Percentiles rank a stretch among this genome's conserved stretches.
Conservation (phyloP, 2,888 invertebrate genomes). For the Listrodromus nycthemerus region DNA sequence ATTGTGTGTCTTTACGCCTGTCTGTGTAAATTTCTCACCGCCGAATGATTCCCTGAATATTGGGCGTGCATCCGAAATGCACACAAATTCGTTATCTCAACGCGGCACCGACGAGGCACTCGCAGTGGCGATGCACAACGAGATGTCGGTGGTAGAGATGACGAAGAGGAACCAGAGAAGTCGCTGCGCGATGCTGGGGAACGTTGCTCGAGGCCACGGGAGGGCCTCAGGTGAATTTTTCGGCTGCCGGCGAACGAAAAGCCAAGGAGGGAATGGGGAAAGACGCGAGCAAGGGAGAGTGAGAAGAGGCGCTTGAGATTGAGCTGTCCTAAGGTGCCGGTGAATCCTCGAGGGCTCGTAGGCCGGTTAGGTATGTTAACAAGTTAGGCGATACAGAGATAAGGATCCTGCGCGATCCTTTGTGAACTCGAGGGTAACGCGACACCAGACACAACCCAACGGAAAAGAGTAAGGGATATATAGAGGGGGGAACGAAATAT, state of each 20-base stretch:
- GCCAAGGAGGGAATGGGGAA: conserved; percentile 40
- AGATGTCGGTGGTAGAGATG: conserved; percentile 64
- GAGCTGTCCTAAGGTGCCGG: conserved; percentile 78
- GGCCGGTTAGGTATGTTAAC: conserved; percentile 83
- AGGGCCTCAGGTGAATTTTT: conserved; percentile 57
- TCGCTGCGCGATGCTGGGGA: conserved; percentile 44
- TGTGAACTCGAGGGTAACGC: conserved; percentile 82
- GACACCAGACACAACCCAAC: conserved; percentile 81
- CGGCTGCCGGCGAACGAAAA: conserved; percentile 53
- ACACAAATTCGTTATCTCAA: conserved; percentile 78
- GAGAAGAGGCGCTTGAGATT: conserved; percentile 70
- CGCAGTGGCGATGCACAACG: conserved; percentile 60
- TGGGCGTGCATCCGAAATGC: conserved; percentile 73
- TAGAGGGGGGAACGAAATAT: conserved; percentile 30
- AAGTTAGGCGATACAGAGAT: conserved; percentile 83
- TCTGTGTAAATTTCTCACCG: conserved; percentile 34
- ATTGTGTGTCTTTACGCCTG: conserved; percentile 1
- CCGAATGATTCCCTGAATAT: conserved; percentile 68
- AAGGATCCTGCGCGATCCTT: conserved; percentile 82
- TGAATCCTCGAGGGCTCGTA: conserved; percentile 73
- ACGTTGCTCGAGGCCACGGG: conserved; percentile 33
- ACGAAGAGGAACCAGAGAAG: conserved; percentile 16
- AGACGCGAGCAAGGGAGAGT: conserved; percentile 43
- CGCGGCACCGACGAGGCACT: conserved; percentile 70
- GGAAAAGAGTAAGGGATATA: conserved; percentile 36